Percentiles rank a stretch among this genome's conserved stretches.
phyloP scores from a whole-genome alignment of 2,113 vertebrate species.

The Salvelinus fontinalis region DNA sequence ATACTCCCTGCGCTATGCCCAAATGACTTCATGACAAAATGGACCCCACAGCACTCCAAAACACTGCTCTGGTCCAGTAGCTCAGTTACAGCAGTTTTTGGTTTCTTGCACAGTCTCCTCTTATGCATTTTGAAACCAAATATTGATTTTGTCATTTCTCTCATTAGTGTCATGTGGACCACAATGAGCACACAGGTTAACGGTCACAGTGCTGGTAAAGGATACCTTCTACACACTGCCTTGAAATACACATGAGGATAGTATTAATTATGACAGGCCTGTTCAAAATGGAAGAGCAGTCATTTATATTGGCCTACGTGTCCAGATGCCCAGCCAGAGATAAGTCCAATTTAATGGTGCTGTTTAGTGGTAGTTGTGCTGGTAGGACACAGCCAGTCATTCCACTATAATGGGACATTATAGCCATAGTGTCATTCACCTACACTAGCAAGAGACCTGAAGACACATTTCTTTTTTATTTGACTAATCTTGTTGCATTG shows the following conservation, averaged over 20 bases:
- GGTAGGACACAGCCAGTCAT: background rate
- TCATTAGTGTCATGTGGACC: background rate
- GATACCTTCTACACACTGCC: background rate
- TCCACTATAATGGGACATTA: background rate
- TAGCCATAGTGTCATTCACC: too few relatives aligned
- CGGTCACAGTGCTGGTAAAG: background rate
- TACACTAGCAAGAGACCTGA: too few relatives aligned
- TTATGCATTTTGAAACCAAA: background rate
- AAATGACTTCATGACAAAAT: background rate
- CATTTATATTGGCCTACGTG: background rate
- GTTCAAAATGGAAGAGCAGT: background rate
- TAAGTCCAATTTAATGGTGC: background rate
- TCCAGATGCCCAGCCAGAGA: background rate
- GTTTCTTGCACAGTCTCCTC: too few relatives aligned
- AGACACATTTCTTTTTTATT: too few relatives aligned
- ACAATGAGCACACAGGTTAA: slow-evolving; percentile 3
- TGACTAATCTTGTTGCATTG: too few relatives aligned
- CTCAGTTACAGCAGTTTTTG: background rate
- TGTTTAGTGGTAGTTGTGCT: background rate
- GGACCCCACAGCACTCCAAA: background rate
- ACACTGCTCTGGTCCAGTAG: background rate
- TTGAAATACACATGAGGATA: background rate
- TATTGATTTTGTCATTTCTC: background rate
- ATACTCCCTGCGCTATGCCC: background rate
- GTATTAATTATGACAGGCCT: background rate